Base-by-base conservation (phyloP, 2,888 invertebrate species). In the Anoplius nigerrimus region DNA sequence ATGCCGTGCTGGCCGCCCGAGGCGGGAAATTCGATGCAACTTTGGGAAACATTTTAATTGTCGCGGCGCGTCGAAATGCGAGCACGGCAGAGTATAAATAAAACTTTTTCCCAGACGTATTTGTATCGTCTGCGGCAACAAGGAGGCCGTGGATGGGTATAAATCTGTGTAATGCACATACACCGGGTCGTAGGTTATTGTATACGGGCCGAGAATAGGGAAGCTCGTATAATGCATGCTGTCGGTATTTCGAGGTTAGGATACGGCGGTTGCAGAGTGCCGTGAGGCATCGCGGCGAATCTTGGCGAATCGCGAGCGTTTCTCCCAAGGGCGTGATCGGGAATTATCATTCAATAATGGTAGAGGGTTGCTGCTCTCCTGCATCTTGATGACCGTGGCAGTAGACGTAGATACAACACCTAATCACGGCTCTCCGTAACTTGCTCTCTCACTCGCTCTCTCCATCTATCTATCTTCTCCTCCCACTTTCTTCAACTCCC, bases 341-440 rank as follows among this genome's bases (percentile, higher is more conserved):
- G 72, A 82, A 82, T 83, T 81, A 82, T 82, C 78, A 83, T 82
- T 83, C 79, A 78, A 81, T 82, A 83, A 81, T 69, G 70, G 74
- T 63, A 52, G 57, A 43, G 72, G 63, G 63, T 69, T 68, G 69
- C 62, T 61, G 34, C 53, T 60, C 54, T 55, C 63, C 21, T 43
- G 75, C 71, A 75, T 69, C 65, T 62, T 69, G 68, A 74, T 69
- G 68, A 74, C 63, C 66, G 65, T 68, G 53, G 53, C n/a, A 3
- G 27, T 48, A 5, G 13, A 42, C 16, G 45, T 45, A 27, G 57
- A 63, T 42, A 60, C 46, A 43, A 56, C 22, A 5, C 57, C 55
- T 56, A 70, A 69, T 67, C 66, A 43, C 24, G 43, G 34, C 11
- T 55, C 55, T 55, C 55, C 55, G n/a, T 55, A 55, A 55, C 21